Evolutionary conservation across 2,113 vertebrate species (phyloP).

Genomic region (Tinamus guttatus): DNA sequence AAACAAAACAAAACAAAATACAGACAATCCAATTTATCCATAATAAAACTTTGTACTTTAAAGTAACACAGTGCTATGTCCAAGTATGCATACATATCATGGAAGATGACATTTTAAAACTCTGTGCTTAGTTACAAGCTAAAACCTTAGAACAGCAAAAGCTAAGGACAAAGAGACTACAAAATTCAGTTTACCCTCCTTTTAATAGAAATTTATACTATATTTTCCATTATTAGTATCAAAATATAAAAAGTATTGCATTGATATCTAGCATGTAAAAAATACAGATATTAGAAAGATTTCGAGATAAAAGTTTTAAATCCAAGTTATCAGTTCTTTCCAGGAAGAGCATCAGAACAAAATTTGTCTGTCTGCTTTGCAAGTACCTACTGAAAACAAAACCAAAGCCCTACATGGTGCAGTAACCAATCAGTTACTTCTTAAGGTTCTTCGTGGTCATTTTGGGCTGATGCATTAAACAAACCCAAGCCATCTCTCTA

Average conservation of each 20-base stretch:
- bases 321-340: background rate
- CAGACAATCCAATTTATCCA: background rate
- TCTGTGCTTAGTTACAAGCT: background rate
- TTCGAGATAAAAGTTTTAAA: background rate
- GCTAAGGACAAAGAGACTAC: background rate
- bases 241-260: background rate
- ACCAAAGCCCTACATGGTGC: background rate
- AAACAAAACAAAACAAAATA: background rate
- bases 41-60: background rate
- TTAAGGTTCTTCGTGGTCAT: background rate
- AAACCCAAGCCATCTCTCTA: background rate
- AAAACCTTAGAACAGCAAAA: background rate
- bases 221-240: background rate
- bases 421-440: background rate
- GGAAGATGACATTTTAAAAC: background rate
- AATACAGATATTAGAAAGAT: background rate
- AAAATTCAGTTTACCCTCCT: background rate
- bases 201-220: background rate
- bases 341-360: background rate
- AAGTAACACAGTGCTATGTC: background rate
- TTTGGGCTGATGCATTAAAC: background rate
- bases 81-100: background rate
- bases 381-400: background rate
- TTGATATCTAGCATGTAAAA: background rate
- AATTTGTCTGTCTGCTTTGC: background rate